Evolutionary conservation across 2,113 vertebrate genomes (phyloP).

Genomic region (Xiphophorus couchianus): DNA sequence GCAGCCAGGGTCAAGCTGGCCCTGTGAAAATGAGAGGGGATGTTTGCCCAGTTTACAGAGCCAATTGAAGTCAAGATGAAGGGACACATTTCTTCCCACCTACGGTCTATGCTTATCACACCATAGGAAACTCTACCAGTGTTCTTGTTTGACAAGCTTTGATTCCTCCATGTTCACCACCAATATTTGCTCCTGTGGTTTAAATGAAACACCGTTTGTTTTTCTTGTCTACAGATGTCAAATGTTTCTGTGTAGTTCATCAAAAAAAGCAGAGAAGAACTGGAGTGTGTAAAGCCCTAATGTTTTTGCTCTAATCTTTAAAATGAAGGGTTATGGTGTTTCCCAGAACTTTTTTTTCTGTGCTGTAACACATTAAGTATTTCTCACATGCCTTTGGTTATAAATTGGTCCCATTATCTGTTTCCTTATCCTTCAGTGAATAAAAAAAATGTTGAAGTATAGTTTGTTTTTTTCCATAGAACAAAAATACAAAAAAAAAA

Average conservation of each 20-base stretch:
- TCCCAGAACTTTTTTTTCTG: slow-evolving; percentile 69
- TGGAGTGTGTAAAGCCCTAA: slow-evolving; percentile 47
- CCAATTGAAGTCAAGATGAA: slow-evolving; percentile 68
- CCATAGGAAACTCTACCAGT: slow-evolving; percentile 36
- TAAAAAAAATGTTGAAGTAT: slow-evolving; percentile 54
- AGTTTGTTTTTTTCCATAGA: slow-evolving; percentile 64
- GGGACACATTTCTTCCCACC: slow-evolving; percentile 57
- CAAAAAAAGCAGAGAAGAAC: slow-evolving; percentile 28
- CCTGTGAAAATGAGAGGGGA: slow-evolving; percentile 61
- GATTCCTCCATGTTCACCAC: slow-evolving; percentile 48
- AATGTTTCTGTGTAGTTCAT: slow-evolving; percentile 45
- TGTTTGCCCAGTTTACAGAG: slow-evolving; percentile 69
- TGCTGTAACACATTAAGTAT: slow-evolving; percentile 77
- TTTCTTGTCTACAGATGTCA: slow-evolving; percentile 45
- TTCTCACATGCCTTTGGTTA: slow-evolving; percentile 72
- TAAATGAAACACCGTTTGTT: slow-evolving; percentile 57
- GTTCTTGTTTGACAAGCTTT: slow-evolving; percentile 47
- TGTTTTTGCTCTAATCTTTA: slow-evolving; percentile 54
- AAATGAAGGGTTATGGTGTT: slow-evolving; percentile 74
- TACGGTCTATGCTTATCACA: slow-evolving; percentile 55
- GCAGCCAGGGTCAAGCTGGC: slow-evolving; percentile 63
- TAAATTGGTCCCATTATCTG: slow-evolving; percentile 68
- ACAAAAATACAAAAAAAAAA: slow-evolving; percentile 68
- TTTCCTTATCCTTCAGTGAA: slow-evolving; percentile 62
- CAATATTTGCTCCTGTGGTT: slow-evolving; percentile 47